Percentiles rank a stretch among this genome's conserved stretches.
Conservation (phyloP, 2,888 invertebrate species). For the Drosophila subquinaria region DNA sequence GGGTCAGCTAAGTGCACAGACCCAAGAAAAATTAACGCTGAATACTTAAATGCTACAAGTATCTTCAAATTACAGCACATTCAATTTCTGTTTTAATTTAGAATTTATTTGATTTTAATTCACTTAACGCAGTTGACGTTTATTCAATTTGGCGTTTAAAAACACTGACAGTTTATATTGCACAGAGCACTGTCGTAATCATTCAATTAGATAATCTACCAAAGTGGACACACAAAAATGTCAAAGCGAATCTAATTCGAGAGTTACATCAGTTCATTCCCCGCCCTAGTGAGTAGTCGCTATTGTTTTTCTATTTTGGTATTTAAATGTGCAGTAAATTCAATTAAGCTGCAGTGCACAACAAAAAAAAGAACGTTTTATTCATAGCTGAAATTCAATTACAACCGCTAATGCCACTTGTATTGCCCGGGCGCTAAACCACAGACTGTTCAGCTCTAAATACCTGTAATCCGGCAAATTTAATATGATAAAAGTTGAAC, state of each 20-base stretch:
- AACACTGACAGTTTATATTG: constrained; percentile 21
- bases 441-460: constrained; percentile 76
- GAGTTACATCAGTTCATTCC: not conserved
- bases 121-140: constrained; percentile 7
- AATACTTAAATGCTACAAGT: not conserved
- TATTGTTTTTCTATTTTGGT: constrained; percentile 22
- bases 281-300: too few species aligned
- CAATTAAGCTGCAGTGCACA: constrained; percentile 53
- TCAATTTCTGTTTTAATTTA: not conserved
- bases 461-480: constrained; percentile 81
- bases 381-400: constrained; percentile 72
- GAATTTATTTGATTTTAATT: constrained; percentile 13
- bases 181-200: constrained; percentile 35
- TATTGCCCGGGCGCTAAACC: constrained; percentile 60
- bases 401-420: constrained; percentile 81
- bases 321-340: constrained; percentile 64
- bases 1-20: constrained; percentile 26
- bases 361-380: constrained; percentile 23
- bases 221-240: constrained; percentile 2
- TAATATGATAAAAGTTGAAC: constrained; percentile 80
- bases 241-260: constrained; percentile 18
- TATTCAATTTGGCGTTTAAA: constrained; percentile 34
- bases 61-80: not conserved
- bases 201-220: constrained; percentile 24
- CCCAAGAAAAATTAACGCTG: not conserved